Conservation (phyloP, 2,888 invertebrate genomes). For the Panzeria rudis region DNA sequence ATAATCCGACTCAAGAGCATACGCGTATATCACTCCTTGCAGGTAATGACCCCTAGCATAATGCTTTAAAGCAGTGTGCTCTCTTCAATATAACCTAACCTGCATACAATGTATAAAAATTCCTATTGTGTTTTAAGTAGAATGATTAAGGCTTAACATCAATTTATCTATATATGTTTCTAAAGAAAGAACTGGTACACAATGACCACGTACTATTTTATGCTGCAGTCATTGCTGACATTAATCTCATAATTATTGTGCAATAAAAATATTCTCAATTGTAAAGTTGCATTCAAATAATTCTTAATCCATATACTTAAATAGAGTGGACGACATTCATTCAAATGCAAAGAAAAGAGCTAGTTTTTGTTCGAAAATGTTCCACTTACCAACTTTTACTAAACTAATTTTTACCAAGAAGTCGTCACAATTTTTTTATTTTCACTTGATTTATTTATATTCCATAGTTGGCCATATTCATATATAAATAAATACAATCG, state of each 20-base stretch:
- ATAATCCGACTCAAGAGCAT: too few relatives aligned
- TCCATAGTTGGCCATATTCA: slow-evolving; percentile 24
- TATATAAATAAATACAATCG: slow-evolving; percentile 19
- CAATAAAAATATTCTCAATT: slow-evolving; percentile 22
- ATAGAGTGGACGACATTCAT: slow-evolving; percentile 54
- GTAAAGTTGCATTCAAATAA: slow-evolving; percentile 34
- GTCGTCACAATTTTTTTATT: slow-evolving; percentile 13
- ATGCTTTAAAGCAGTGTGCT: too few relatives aligned
- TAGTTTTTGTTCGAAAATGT: slow-evolving; percentile 45
- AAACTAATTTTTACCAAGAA: slow-evolving; percentile 66
- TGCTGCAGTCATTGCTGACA: neutral
- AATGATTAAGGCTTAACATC: neutral
- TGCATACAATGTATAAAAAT: too few relatives aligned
- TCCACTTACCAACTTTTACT: slow-evolving; percentile 61
- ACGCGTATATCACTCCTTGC: too few relatives aligned
- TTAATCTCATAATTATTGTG: neutral
- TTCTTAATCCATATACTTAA: slow-evolving; percentile 27
- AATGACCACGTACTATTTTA: neutral
- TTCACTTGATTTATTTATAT: slow-evolving; percentile 52
- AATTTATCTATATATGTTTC: neutral
- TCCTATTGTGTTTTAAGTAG: neutral
- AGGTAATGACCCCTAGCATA: too few relatives aligned
- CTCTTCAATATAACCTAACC: too few relatives aligned
- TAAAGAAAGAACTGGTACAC: neutral
- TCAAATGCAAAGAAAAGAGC: slow-evolving; percentile 37